Base-by-base conservation (phyloP, 2,113 vertebrate species). In the Pogonocichla stellata region DNA sequence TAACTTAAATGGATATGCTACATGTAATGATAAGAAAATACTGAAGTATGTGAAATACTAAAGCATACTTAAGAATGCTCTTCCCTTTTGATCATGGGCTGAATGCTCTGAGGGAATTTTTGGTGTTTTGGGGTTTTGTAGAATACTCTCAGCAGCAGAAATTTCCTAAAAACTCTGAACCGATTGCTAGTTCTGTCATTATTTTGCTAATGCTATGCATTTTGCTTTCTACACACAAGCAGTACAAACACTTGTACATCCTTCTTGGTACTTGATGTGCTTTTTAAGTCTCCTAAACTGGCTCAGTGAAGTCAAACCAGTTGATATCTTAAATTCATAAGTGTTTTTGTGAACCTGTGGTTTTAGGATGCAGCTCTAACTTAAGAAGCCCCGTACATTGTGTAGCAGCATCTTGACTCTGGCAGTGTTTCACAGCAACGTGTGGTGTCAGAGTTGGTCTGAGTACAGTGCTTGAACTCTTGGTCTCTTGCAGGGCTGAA, bases 401-500 rank as follows among this genome's bases (percentile, higher is more conserved):
- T 61, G 10, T 33, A 42, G 5, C 23, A 42, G 5, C 23, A 33
- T n/a, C 33, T n/a, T 61, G n/a, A 31, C 17, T 67, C 9, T 50
- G 33, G 18, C 22, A 16, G 17, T 50, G n/a, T 34, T 74, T 20
- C n/a, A 4, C 47, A 64, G 8, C 17, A 18, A 6, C 17, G 2
- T 10, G 3, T 0, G 2, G 13, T 29, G 19, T 42, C 6, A 15
- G 5, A 23, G 51, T n/a, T 40, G 19, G 43, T 94, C 14, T 19
- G 58, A 45, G 28, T 20, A 31, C 6, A 0, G 48, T 38, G 28
- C 8, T 22, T 81, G 33, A 93, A 40, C 56, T 86, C 33, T 72
- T 82, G 69, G 5, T 91, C 19, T 95, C 80, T 91, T 91, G 43
- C 97, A 99, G 99, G 97, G 97, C 98, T 7, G 98, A 99, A 96